These are phyloP conservation scores for Mycteria americana DNA, from an alignment of 2,797 vertebrate genomes.

Conservation along the genomic window DNA sequence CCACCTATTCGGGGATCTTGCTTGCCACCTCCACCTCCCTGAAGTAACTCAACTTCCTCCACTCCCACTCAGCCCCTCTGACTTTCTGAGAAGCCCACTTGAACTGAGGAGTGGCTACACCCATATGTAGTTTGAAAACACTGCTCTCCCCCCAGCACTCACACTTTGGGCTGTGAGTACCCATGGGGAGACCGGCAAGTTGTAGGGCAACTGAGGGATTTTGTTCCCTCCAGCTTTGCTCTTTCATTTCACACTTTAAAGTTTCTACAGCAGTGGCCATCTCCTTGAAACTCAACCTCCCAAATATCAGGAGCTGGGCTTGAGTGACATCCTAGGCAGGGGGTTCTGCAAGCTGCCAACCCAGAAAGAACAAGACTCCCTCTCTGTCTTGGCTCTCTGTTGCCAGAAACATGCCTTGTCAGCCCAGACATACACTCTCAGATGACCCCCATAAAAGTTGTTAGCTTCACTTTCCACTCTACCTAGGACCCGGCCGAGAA, in stretches of 20 bases:
- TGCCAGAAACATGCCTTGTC: not conserved
- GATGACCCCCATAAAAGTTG: not conserved
- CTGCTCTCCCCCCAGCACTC: not conserved
- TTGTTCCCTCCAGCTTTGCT: not conserved
- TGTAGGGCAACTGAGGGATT: not conserved
- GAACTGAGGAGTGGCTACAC: not conserved
- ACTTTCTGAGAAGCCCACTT: not conserved
- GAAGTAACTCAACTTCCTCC: not conserved
- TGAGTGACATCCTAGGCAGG: not conserved
- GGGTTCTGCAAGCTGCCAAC: not conserved
- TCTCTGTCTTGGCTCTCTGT: not conserved
- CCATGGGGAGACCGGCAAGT: not conserved
- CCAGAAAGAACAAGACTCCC: not conserved
- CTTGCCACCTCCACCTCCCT: not conserved
- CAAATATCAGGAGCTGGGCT: not conserved
- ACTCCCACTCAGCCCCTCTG: not conserved
- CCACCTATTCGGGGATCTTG: not conserved
- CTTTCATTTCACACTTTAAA: not conserved
- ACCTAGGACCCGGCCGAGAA: not conserved
- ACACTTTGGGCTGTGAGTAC: not conserved
- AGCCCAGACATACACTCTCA: not conserved
- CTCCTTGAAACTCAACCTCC: not conserved
- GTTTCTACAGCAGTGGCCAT: not conserved
- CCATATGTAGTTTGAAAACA: not conserved
- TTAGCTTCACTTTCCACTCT: not conserved